Conservation (phyloP, 2,113 vertebrate species). For the Sapajus apella region DNA sequence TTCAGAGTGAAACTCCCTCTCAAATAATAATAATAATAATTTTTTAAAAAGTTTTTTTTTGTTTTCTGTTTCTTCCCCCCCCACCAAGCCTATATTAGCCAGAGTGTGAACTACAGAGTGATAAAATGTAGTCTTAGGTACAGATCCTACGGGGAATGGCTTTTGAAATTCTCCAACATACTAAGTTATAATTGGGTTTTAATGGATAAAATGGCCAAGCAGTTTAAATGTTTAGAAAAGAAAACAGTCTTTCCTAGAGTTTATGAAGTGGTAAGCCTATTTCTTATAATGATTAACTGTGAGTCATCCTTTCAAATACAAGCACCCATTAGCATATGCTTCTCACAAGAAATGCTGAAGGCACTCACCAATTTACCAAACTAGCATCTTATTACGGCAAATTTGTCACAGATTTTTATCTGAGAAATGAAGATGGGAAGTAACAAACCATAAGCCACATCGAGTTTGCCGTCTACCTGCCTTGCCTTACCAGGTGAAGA, state of each 20-base stretch:
- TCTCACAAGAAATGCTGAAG: not conserved
- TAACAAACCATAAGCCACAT: not conserved
- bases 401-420: not conserved
- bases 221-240: conserved; percentile 82
- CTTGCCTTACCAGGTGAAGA: not conserved
- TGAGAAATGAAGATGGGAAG: not conserved
- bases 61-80: not conserved
- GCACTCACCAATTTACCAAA: conserved; percentile 30
- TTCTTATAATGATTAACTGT: conserved; percentile 77
- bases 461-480: not conserved
- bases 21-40: no score
- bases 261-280: conserved; percentile 79
- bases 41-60: no score
- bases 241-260: conserved; percentile 80
- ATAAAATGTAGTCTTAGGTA: conserved; percentile 35
- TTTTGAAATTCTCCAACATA: conserved; percentile 73
- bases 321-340: conserved; percentile 45
- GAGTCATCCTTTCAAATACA: conserved; percentile 51
- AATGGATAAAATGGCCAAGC: conserved; percentile 76
- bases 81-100: not conserved
- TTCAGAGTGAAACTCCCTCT: no score
- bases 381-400: not conserved
- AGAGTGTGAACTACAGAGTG: conserved; percentile 15
- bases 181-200: conserved; percentile 78
- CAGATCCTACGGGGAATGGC: conserved; percentile 55